These are phyloP conservation scores for Ianthella basta DNA, from an alignment of 37 sponge, comb jelly and placozoan genomes.

Conservation along the genomic window DNA sequence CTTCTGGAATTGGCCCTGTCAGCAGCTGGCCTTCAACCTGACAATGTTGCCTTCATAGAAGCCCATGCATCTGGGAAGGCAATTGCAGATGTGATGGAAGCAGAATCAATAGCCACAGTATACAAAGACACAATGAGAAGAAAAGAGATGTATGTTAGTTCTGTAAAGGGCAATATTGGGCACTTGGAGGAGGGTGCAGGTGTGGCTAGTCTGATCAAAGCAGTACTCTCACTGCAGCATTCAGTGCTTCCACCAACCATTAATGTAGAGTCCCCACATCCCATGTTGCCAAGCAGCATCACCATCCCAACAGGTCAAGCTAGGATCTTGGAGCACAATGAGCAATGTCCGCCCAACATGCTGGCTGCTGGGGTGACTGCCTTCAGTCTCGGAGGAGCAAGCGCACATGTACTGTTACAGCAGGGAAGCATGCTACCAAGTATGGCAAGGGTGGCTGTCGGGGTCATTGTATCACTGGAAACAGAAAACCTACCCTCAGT, in stretches of 20 bases:
- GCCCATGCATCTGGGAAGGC: constrained; percentile 65
- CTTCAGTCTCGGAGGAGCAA: constrained; percentile 53
- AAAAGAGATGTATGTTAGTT: constrained; percentile 43
- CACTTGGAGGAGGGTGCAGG: constrained; percentile 76
- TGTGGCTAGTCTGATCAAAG: constrained; percentile 67
- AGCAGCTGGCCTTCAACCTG: constrained; percentile 23
- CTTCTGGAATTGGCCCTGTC: constrained; percentile 25
- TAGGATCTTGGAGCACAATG: neutral
- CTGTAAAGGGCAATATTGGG: constrained; percentile 78
- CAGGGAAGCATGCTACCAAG: constrained; percentile 35
- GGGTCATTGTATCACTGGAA: constrained; percentile 25
- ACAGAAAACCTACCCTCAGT: neutral
- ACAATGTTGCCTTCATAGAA: constrained; percentile 51
- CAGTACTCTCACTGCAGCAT: constrained; percentile 62
- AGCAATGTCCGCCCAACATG: neutral
- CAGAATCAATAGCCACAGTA: constrained; percentile 46
- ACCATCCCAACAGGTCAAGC: constrained; percentile 18
- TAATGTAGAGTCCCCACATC: constrained; percentile 1
- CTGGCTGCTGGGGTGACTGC: constrained; percentile 37
- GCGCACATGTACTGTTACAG: constrained; percentile 35
- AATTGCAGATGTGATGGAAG: constrained; percentile 58
- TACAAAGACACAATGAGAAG: constrained; percentile 4
- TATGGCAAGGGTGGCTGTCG: constrained; percentile 16
- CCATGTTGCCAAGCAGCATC: constrained; percentile 2
- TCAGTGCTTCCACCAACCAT: constrained; percentile 34